A percentile compares a stretch with the other conserved stretches of the same genome.
Conservation (phyloP, 2,888 invertebrate genomes). For the Seira ritae region DNA sequence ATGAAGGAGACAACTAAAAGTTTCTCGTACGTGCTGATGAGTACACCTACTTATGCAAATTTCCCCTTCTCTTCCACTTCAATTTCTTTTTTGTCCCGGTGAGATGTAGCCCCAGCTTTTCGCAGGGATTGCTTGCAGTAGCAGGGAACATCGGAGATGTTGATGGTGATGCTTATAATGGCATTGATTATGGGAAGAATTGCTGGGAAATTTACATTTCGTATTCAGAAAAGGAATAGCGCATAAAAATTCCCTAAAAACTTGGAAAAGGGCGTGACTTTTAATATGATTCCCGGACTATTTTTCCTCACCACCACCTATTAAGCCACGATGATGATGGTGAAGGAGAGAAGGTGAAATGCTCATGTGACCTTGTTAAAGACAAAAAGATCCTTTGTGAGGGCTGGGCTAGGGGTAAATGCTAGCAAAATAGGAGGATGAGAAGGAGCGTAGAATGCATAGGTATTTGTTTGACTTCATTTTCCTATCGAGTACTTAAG, state of each 20-base stretch:
- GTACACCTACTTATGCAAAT: conserved; percentile 3
- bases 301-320: too few species aligned
- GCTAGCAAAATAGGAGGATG: too few species aligned
- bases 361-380: too few species aligned
- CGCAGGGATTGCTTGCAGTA: too few species aligned
- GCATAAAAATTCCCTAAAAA: conserved; percentile 25
- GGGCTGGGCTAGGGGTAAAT: too few species aligned
- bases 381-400: too few species aligned
- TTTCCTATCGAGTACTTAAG: too few species aligned
- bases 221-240: not conserved
- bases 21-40: conserved; percentile 11
- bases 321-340: too few species aligned
- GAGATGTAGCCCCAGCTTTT: not conserved
- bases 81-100: not conserved
- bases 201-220: conserved; percentile 29
- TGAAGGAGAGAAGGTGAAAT: too few species aligned
- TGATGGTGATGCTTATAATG: not conserved
- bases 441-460: too few species aligned
- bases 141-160: not conserved
- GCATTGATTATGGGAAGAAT: conserved; percentile 1
- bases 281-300: not conserved
- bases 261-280: conserved; percentile 33
- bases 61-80: not conserved
- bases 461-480: too few species aligned
- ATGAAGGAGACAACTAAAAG: not conserved